These are phyloP conservation scores for Chouioia cunea DNA, from an alignment of 2,888 invertebrate genomes.

Conservation along the genomic window DNA sequence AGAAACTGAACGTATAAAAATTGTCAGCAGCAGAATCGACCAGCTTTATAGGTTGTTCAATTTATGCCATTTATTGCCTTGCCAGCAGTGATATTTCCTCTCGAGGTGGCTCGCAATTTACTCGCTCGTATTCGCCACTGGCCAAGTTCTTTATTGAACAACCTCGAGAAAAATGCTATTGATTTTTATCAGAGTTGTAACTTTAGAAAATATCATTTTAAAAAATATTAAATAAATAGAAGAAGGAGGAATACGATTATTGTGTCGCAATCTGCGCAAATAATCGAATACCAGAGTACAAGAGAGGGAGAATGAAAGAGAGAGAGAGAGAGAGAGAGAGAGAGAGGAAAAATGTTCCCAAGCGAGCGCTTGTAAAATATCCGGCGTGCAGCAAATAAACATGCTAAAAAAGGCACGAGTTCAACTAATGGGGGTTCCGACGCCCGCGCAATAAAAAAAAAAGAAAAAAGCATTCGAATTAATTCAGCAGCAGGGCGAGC, in stretches of 20 bases:
- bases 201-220: too few relatives aligned
- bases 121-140: not conserved
- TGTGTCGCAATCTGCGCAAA: too few relatives aligned
- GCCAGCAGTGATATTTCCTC: not conserved
- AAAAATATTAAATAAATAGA: too few relatives aligned
- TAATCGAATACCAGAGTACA: too few relatives aligned
- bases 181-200: too few relatives aligned
- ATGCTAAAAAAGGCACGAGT: not conserved
- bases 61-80: slow-evolving; percentile 34
- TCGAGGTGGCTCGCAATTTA: slow-evolving; percentile 7
- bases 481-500: slow-evolving; percentile 13
- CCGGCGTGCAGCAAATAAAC: not conserved
- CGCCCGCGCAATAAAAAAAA: not conserved
- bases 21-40: slow-evolving; percentile 13
- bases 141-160: not conserved
- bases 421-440: too few relatives aligned
- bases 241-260: too few relatives aligned
- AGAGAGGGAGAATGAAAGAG: too few relatives aligned
- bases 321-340: too few relatives aligned
- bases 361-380: slow-evolving; percentile 1
- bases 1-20: slow-evolving; percentile 16
- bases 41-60: slow-evolving; percentile 30
- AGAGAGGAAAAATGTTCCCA: not conserved
- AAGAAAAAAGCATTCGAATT: slow-evolving; percentile 3
- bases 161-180: too few relatives aligned